Evolutionary conservation across 1,140 invertebrate genomes (phyloP), one percentile per base, ranked within the genome.

Genomic region (Drosophila lacertosa): DNA sequence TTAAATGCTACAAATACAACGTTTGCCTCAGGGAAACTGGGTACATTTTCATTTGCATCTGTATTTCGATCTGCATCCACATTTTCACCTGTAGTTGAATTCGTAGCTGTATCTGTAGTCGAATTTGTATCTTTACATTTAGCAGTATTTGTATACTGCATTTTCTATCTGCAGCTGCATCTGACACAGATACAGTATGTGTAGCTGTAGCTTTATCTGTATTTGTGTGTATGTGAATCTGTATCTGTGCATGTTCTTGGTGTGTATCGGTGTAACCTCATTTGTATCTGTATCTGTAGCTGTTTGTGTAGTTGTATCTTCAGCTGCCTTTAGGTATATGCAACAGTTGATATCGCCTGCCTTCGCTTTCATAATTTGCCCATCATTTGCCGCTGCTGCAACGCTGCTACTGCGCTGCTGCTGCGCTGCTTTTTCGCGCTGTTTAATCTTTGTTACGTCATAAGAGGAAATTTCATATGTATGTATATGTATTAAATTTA

Each of bases 341-440:
- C 81, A 84, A 84, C 81, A 84, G 81, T 80, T 84, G 81, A 86
- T 86, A 69, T 68, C 62, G 75, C 71, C 83, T 72, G 65, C 57
- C 62, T 42, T 63, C 42, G 45, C 58, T 81, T 81, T 81, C 74
- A 82, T 82, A 81, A 77, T 63, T 73, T 62, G 48, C 69, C 59
- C 44, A 67, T 75, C 64, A n/a, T n/a, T n/a, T n/a, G n/a, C n/a
- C 53, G 63, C 57, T 63, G 2, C 13, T 35, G 51, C 47, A 63
- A 71, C 66, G 72, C 63, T 64, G 73, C 76, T 74, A n/a, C n/a
- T n/a, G n/a, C 53, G 63, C 57, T 63, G 2, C 13, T 35, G 51
- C 47, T 68, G 76, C 66, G 72, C 63, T 64, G 73, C 76, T 74
- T 77, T 76, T n/a, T 11, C 0, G 0, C 9, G 11, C 24, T 6